These are phyloP conservation scores for Bradysia coprophila DNA, from an alignment of 1,140 invertebrate species.

Conservation along the genomic window DNA sequence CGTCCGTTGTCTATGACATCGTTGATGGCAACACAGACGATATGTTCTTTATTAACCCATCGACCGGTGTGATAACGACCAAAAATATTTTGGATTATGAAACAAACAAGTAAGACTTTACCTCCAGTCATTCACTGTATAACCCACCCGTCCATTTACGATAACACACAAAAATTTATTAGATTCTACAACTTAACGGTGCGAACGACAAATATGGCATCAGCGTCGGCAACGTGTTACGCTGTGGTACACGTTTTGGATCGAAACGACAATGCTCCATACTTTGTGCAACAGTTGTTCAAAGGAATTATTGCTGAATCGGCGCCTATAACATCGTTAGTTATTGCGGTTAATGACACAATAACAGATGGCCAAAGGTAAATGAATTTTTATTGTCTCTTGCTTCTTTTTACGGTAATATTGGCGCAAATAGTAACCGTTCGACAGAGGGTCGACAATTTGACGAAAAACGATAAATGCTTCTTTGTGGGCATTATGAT, in stretches of 20 bases:
- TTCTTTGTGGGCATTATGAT: too few species aligned
- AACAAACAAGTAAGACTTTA: slow-evolving; percentile 23
- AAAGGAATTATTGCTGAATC: slow-evolving; percentile 51
- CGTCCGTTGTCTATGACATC: slow-evolving; percentile 67
- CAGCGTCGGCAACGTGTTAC: slow-evolving; percentile 40
- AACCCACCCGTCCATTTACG: too few species aligned
- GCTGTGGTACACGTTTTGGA: slow-evolving; percentile 61
- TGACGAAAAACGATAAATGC: too few species aligned
- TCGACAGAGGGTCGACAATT: too few species aligned
- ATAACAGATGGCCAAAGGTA: neutral
- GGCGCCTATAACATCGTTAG: slow-evolving; percentile 46
- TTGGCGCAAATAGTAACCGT: too few species aligned
- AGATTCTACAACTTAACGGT: slow-evolving; percentile 70
- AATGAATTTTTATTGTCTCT: neutral
- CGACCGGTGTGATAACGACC: slow-evolving; percentile 60
- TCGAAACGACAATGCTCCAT: slow-evolving; percentile 72
- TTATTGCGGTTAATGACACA: slow-evolving; percentile 29
- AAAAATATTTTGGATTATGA: slow-evolving; percentile 65
- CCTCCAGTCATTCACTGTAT: neutral
- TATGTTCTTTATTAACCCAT: slow-evolving; percentile 66
- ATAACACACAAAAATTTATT: neutral
- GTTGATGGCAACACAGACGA: slow-evolving; percentile 52
- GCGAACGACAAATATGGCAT: slow-evolving; percentile 69
- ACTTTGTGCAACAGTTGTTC: slow-evolving; percentile 47
- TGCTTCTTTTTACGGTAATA: too few species aligned